Conservation (phyloP, 2,888 invertebrate genomes). For the Drosophila antonietae region DNA sequence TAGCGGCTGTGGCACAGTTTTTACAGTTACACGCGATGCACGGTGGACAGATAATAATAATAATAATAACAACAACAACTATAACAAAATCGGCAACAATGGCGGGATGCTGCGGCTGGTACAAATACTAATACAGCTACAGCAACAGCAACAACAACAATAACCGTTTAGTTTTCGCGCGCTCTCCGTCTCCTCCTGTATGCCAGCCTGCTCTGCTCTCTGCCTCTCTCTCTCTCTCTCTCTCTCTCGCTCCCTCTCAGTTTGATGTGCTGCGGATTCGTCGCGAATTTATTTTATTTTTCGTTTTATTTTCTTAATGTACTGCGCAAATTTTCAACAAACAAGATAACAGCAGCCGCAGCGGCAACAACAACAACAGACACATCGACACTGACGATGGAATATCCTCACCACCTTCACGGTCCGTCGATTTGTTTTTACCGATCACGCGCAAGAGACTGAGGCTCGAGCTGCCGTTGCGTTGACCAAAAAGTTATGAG, state of each 20-base stretch:
- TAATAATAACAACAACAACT: conserved; percentile 39
- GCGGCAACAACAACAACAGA: conserved; percentile 59
- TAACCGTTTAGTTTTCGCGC: conserved; percentile 55
- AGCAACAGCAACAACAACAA: conserved; percentile 52
- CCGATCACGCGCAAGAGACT: conserved; percentile 79
- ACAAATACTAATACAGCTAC: conserved; percentile 44
- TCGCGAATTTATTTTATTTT: conserved; percentile 22
- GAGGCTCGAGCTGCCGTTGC: conserved; percentile 54
- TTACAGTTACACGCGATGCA: conserved; percentile 75
- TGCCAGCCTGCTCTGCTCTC: conserved; percentile 16
- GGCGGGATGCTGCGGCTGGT: conserved; percentile 64
- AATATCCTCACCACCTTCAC: conserved; percentile 76
- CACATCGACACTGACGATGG: conserved; percentile 54
- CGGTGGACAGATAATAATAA: conserved; percentile 39
- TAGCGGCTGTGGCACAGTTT: conserved; percentile 59
- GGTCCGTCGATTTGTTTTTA: conserved; percentile 69
- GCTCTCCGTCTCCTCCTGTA: conserved; percentile 39
- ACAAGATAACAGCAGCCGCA: conserved; percentile 60
- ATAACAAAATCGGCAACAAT: conserved; percentile 51
- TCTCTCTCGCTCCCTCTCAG: conserved; percentile 18
- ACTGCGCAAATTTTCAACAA: conserved; percentile 69
- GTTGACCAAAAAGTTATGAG: conserved; percentile 69
- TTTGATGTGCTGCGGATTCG: conserved; percentile 18
- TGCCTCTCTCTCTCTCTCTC: conserved; percentile 21
- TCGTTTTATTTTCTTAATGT: conserved; percentile 37